Percentiles rank a stretch among this genome's conserved stretches.
Evolutionary conservation across 2,113 vertebrate species (phyloP).

Genomic region (Istiophorus platypterus): DNA sequence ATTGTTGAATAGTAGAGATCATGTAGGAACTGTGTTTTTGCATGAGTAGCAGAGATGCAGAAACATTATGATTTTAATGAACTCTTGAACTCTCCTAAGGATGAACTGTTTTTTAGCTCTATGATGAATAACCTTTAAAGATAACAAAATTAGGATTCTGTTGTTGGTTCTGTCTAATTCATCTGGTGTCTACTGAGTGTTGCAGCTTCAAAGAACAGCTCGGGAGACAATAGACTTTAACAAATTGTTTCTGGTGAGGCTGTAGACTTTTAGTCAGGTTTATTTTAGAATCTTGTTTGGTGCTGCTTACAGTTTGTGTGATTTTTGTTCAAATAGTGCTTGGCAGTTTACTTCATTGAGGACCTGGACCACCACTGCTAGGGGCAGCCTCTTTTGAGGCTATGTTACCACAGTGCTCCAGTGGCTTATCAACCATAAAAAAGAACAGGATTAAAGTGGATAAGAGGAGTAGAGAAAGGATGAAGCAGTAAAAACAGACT

Average conservation of each 20-base stretch:
- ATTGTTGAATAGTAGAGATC: too few species aligned
- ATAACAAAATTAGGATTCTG: background rate
- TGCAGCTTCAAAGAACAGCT: conserved; percentile 4
- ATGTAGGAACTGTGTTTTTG: too few species aligned
- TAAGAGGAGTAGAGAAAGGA: conserved; percentile 70
- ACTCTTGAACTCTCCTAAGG: background rate
- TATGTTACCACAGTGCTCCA: conserved; percentile 55
- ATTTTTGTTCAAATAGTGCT: conserved; percentile 66
- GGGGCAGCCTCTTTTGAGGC: conserved; percentile 83
- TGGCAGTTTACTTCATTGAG: conserved; percentile 54
- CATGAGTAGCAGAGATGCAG: too few species aligned
- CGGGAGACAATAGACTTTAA: conserved; percentile 24
- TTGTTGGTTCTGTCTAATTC: conserved; percentile 4
- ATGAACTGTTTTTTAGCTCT: background rate
- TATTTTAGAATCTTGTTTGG: conserved; percentile 38
- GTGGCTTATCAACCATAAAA: conserved; percentile 81
- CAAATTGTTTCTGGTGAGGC: conserved; percentile 9
- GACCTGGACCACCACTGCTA: conserved; percentile 65
- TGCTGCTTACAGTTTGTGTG: conserved; percentile 34
- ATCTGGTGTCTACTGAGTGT: background rate
- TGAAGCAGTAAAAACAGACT: conserved; percentile 72
- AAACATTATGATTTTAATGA: background rate
- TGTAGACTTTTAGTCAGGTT: conserved; percentile 38
- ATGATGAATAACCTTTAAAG: background rate
- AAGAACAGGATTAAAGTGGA: conserved; percentile 88